These are phyloP conservation scores for Papilio machaon DNA, from an alignment of 1,140 invertebrate species.

Conservation along the genomic window DNA sequence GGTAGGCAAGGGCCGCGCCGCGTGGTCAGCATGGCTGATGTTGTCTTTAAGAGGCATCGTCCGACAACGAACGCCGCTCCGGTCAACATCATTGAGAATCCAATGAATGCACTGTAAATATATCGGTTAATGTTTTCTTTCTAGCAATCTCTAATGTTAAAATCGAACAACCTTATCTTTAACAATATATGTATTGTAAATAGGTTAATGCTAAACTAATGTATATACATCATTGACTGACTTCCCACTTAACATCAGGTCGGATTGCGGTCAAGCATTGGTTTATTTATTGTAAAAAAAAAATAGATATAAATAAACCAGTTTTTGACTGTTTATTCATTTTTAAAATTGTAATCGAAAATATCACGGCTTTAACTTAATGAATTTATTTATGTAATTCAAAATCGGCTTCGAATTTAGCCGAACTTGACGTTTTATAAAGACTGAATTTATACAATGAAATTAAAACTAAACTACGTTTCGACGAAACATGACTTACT, in stretches of 20 bases:
- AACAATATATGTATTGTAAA: neutral
- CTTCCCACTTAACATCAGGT: neutral
- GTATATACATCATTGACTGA: neutral
- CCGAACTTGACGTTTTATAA: neutral
- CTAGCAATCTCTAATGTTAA: neutral
- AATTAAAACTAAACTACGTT: constrained; percentile 15
- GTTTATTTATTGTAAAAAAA: neutral
- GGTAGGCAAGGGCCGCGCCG: constrained; percentile 54
- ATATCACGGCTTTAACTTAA: neutral
- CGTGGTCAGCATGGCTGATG: constrained; percentile 63
- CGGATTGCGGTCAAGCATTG: neutral
- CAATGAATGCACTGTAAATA: constrained; percentile 59
- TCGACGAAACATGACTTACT: constrained; percentile 1
- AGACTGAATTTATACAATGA: constrained; percentile 23
- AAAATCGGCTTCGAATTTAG: neutral
- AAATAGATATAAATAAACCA: no score
- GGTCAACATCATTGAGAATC: constrained; percentile 66
- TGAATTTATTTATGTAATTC: constrained; percentile 20
- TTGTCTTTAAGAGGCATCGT: constrained; percentile 59
- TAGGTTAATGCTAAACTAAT: neutral
- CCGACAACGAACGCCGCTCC: constrained; percentile 38
- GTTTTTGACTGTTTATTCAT: no score
- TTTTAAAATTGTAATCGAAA: neutral
- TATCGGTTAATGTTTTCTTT: neutral
- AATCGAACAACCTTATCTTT: neutral